Percentiles rank a stretch among this genome's conserved stretches.
Conservation (phyloP, 1,140 invertebrate species). For the Chironomus tepperi region DNA sequence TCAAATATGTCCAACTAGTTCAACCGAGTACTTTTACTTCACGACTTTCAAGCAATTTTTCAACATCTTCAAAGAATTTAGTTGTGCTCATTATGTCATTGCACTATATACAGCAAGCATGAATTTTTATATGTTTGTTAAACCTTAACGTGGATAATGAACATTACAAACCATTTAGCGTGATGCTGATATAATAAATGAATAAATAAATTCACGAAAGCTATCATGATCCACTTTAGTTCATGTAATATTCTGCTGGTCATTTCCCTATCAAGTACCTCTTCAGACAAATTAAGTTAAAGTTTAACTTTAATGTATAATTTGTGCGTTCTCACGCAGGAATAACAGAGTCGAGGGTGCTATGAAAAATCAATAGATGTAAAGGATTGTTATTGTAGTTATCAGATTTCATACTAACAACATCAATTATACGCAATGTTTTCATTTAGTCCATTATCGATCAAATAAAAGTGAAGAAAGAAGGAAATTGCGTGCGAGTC, state of each 20-base stretch:
- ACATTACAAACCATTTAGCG: background rate
- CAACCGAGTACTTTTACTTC: background rate
- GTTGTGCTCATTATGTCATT: background rate
- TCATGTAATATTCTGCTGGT: background rate
- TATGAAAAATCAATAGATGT: background rate
- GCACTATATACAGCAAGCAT: background rate
- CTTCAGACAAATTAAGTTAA: no score
- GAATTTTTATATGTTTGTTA: background rate
- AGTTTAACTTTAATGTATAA: no score
- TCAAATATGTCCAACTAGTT: no score
- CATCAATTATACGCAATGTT: background rate
- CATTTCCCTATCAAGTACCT: background rate
- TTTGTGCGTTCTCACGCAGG: background rate
- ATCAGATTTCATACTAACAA: background rate
- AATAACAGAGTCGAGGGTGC: background rate
- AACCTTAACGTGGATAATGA: background rate
- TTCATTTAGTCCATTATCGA: background rate
- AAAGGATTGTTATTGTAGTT: no score
- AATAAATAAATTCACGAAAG: background rate
- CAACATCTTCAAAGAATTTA: background rate
- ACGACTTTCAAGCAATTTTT: background rate
- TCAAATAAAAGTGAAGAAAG: background rate
- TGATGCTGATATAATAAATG: background rate
- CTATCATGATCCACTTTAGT: background rate
- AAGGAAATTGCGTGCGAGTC: conserved; percentile 6